These are phyloP conservation scores for Salvelinus fontinalis DNA, from an alignment of 2,113 vertebrate species.

Conservation along the genomic window DNA sequence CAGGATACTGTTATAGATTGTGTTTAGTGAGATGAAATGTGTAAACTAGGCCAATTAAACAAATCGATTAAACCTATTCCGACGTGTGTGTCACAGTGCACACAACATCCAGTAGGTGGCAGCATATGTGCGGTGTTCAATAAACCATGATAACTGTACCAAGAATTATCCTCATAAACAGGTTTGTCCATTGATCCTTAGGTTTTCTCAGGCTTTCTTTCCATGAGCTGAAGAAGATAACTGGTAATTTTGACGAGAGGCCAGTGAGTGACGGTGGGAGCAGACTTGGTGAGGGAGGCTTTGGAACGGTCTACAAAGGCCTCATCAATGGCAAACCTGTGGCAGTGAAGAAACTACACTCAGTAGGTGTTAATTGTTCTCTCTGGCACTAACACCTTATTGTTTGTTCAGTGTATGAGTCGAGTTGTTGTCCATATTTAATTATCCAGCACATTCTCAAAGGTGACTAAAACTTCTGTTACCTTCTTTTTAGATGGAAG, in stretches of 20 bases:
- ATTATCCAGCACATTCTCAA: not conserved
- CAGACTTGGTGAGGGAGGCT: slow-evolving; percentile 91
- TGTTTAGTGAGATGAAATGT: not conserved
- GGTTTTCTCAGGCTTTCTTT: slow-evolving; percentile 81
- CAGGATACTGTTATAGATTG: not conserved
- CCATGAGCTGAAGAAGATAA: slow-evolving; percentile 80
- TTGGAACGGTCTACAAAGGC: slow-evolving; percentile 92
- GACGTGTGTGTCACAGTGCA: not conserved
- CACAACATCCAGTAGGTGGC: slow-evolving; percentile 34
- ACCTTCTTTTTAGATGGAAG: slow-evolving; percentile 75
- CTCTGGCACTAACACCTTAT: not conserved
- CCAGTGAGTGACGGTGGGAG: slow-evolving; percentile 83
- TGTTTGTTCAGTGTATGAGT: not conserved
- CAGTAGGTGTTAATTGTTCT: slow-evolving; percentile 71
- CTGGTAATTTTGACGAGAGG: slow-evolving; percentile 85
- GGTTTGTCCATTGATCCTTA: slow-evolving; percentile 39
- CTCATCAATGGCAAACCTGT: slow-evolving; percentile 74
- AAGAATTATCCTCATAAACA: too few species aligned
- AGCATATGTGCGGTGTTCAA: not conserved
- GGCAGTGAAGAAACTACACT: slow-evolving; percentile 89
- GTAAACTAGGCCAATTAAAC: not conserved
- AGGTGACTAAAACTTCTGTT: not conserved
- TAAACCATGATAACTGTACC: not conserved
- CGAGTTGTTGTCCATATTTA: not conserved
- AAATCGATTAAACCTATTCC: not conserved